Base-by-base conservation (phyloP, 2,888 invertebrate genomes). In the Phania funesta region DNA sequence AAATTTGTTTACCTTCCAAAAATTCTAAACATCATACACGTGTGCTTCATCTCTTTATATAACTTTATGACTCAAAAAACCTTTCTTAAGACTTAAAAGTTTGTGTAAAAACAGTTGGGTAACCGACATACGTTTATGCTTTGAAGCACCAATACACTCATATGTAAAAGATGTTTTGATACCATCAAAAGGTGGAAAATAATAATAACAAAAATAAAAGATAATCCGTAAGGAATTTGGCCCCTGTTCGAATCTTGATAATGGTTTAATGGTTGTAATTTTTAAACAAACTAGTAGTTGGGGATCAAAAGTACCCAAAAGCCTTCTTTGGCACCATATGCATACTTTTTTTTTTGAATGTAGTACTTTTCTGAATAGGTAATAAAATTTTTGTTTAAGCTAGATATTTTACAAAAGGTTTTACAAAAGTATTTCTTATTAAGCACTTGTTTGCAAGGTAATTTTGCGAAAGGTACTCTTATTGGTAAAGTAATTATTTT, bases 191-290 rank as follows among this genome's bases (percentile, higher is more conserved):
- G 20, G 44, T 52, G 16, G 4, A 4, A 5, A 16, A 35, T 13
- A n/a, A 38, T 11, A 4, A 22, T 13, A 44, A 52, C 13, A 18
- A 38, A 38, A 38, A 24, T 13, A 2, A 52, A n/a, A n/a, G n/a
- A n/a, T n/a, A n/a, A 38, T 52, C 56, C 67, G 58, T 29, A 50
- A 58, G 41, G 58, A 67, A 22, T 46, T 20, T 0, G 18, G 26
- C 13, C 62, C n/a, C 38, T n/a, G n/a, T 48, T 60, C 44, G 22
- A 64, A 73, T 67, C 16, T 56, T 41, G n/a, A 41, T 41, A 58
- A 41, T 60, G 48, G 48, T 38, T 65, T 41, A 52, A 50, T 62
- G 41, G 38, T 32, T 73, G 50, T n/a, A 13, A 13, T 11, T 38
- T n/a, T 38, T 2, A 38, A 38, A 38, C n/a, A 38, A 32, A 0